Base-by-base conservation (phyloP, 2,113 vertebrate genomes). In the Myodes glareolus region DNA sequence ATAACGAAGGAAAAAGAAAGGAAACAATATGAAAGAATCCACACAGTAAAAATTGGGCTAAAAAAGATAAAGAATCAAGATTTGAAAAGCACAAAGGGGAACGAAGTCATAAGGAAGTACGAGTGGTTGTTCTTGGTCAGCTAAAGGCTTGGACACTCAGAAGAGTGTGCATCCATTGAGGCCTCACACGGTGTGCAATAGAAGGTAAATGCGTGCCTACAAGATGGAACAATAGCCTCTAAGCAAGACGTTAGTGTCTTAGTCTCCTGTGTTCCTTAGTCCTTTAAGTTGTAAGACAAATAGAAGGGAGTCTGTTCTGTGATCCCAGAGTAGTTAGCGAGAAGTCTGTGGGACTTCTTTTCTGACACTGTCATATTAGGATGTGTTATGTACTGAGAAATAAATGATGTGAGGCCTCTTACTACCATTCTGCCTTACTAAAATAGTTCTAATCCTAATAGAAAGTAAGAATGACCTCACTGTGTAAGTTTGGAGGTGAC, bases 301-400 rank as follows among this genome's bases (percentile, higher is more conserved):
- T 33, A 33, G 1, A 94, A 52, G 33, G 29, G 91, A 17, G 5
- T 12, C 13, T 19, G 39, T 82, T 67, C 61, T 47, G 27, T 47
- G 29, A 82, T 55, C 67, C 39, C 89, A 86, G 16, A 68, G 52
- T 27, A 91, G 67, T 91, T 58, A 91, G 29, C 42, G 47, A 72
- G 52, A 75, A 82, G 89, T 76, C 52, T 1, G n/a, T 33, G 50
- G 77, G 82, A 36, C 21, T 50, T 93, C 92, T 84, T 88, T 42
- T 80, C 12, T 88, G 4, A 70, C 19, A 47, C 36, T 96, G 73
- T 82, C 36, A 95, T 81, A 92, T n/a, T 73, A 47, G 87, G 36
- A 93, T 68, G 93, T 39, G 31, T 67, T 91, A 81, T 21, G 31
- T 33, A 73, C 3, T 86, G 14, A 96, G 65, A 97, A 86, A 39